Conservation (phyloP, 2,113 vertebrate species). For the Seriola dumerili region DNA sequence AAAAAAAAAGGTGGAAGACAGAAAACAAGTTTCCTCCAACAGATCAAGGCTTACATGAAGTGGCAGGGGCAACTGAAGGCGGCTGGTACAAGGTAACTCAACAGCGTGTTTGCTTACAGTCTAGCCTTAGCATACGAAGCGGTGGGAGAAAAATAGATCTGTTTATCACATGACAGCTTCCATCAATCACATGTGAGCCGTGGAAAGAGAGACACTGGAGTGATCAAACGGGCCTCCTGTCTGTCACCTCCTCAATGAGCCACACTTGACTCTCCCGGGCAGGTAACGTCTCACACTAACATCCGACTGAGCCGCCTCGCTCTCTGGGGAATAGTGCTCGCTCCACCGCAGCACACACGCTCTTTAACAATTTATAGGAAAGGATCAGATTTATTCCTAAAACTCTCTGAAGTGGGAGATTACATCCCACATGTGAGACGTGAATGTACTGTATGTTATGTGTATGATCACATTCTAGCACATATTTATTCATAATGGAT, state of each 20-base stretch:
- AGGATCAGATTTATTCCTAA: slow-evolving; percentile 3
- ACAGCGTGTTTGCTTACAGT: slow-evolving; percentile 64
- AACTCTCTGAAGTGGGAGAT: not conserved
- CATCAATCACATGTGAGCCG: slow-evolving; percentile 70
- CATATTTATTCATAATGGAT: slow-evolving; percentile 1
- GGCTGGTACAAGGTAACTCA: slow-evolving; percentile 36
- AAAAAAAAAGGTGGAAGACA: not conserved
- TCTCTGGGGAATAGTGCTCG: not conserved
- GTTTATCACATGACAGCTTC: slow-evolving; percentile 74
- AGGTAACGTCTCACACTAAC: slow-evolving; percentile 30
- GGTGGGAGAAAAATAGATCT: slow-evolving; percentile 67
- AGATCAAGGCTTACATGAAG: slow-evolving; percentile 49
- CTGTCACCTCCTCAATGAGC: slow-evolving; percentile 30
- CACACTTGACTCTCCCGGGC: slow-evolving; percentile 44
- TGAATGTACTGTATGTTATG: not conserved
- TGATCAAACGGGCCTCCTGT: slow-evolving; percentile 55
- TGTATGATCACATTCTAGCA: not conserved
- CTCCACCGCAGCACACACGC: not conserved
- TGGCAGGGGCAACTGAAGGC: slow-evolving; percentile 11
- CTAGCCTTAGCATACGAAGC: slow-evolving; percentile 62
- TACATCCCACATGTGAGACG: not conserved
- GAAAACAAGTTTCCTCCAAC: slow-evolving; percentile 3
- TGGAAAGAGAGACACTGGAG: slow-evolving; percentile 52
- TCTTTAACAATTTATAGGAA: slow-evolving; percentile 36
- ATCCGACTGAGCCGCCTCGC: slow-evolving; percentile 41